Evolutionary conservation across 2,797 vertebrate genomes (phyloP), one percentile per base, ranked within the genome.

Genomic region (Salarias fasciatus): DNA sequence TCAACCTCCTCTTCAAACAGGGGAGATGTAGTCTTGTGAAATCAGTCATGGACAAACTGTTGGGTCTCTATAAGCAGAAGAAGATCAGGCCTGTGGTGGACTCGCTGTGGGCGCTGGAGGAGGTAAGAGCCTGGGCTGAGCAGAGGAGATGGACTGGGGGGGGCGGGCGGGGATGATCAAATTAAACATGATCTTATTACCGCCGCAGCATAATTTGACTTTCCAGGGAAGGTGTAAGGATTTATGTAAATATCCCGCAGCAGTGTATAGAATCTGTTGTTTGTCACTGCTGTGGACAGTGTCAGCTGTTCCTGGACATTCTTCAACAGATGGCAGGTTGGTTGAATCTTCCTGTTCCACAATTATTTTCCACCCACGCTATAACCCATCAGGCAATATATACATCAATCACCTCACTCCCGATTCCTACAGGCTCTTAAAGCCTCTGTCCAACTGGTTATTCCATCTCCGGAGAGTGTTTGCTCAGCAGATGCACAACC

Each of bases 1-100:
- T 98, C 72, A 98, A 95, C 80, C 93, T 99, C 42, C 96, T 99
- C 72, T 99, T 99, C 92, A 99, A 96, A 82, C 97, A 99, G 80
- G 94, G 95, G 62, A 93, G 94, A 47, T 87, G 93, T 3, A 82
- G 80, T 68, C 92, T 95, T 24, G 90, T 99, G 64, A 95, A 91
- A 45, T 71, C 83, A 4, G 94, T 95, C 59, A 93, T 99, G 85
- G 94, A 96, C 84, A 98, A 95, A 81, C 96, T 99, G 13, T 68
- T 97, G 44, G 88, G 75, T 38, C 93, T 99, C 11, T 99, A 96
- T 63, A 90, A 88, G 13, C 90, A 92, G 78, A 96, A 96, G 94
- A 99, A 96, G 92, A 97, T 99, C 91, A 97, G 94, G 79, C 98
- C 98, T 3, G 83, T 96, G 38, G 95, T 99, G 73, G 98, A 99